Evolutionary conservation across 1,140 invertebrate species (phyloP).

Genomic region (Bombus sibiricus): DNA sequence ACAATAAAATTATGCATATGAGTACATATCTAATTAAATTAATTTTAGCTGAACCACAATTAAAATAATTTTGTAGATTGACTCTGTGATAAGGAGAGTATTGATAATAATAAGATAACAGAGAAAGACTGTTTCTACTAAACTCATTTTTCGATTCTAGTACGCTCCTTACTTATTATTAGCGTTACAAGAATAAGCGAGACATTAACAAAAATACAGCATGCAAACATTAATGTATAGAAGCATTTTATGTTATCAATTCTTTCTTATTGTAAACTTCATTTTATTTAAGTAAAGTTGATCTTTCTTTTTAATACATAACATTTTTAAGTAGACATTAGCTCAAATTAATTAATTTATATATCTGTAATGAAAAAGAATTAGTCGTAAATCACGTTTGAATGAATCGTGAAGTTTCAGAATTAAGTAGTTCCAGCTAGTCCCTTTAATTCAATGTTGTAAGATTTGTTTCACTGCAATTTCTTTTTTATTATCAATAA

Average conservation of each 20-base stretch:
- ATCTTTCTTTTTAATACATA: not conserved
- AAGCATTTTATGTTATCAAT: constrained; percentile 40
- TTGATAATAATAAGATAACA: constrained; percentile 56
- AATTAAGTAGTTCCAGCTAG: not conserved
- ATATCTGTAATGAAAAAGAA: constrained; percentile 19
- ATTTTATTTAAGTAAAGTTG: constrained; percentile 22
- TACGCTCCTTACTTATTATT: constrained; percentile 53
- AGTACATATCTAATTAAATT: constrained; percentile 42
- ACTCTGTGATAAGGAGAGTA: constrained; percentile 56
- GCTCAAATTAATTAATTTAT: constrained; percentile 29
- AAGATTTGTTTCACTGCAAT: not conserved
- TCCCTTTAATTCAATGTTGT: constrained; percentile 2
- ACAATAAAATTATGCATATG: constrained; percentile 46
- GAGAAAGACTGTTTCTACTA: constrained; percentile 53
- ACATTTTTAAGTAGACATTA: constrained; percentile 9
- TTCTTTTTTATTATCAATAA: not conserved
- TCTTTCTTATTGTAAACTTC: constrained; percentile 24
- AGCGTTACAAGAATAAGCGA: constrained; percentile 60
- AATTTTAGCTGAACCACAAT: constrained; percentile 46
- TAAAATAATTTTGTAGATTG: constrained; percentile 47
- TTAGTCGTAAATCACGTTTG: constrained; percentile 42
- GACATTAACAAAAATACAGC: constrained; percentile 59
- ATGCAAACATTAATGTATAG: constrained; percentile 55
- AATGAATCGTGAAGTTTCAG: constrained; percentile 13
- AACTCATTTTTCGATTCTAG: constrained; percentile 58